Evolutionary conservation across 2,113 vertebrate genomes (phyloP).

Genomic region (Paramisgurnus dabryanus): DNA sequence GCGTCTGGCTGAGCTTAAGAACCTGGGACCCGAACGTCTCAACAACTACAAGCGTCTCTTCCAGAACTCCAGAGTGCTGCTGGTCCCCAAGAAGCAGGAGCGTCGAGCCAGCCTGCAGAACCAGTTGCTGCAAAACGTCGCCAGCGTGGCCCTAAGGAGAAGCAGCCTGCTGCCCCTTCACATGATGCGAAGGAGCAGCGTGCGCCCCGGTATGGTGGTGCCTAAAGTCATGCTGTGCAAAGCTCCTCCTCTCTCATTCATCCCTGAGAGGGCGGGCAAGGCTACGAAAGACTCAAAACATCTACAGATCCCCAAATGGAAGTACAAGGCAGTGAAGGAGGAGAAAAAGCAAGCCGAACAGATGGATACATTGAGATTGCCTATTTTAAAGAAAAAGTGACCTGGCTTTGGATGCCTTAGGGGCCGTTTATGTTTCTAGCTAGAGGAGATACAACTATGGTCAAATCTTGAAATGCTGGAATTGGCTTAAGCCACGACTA

Average conservation of each 20-base stretch:
- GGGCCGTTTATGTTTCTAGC: no score
- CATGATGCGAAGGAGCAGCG: slow-evolving; percentile 82
- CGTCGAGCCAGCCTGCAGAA: slow-evolving; percentile 78
- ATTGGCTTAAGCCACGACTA: no score
- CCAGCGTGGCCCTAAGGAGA: slow-evolving; percentile 71
- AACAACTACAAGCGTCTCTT: slow-evolving; percentile 75
- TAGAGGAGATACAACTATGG: no score
- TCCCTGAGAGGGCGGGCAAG: slow-evolving; percentile 70
- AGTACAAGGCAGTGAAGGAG: slow-evolving; percentile 88
- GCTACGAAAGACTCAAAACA: slow-evolving; percentile 68
- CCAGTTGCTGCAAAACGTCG: slow-evolving; percentile 53
- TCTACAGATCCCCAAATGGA: slow-evolving; percentile 91
- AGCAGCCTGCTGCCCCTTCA: slow-evolving; percentile 83
- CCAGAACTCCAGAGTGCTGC: slow-evolving; percentile 74
- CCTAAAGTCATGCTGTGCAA: slow-evolving; percentile 88
- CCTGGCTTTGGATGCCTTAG: not conserved
- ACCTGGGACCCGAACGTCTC: slow-evolving; percentile 64
- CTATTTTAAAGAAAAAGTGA: slow-evolving; percentile 64
- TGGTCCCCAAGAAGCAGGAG: slow-evolving; percentile 70
- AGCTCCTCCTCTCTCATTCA: slow-evolving; percentile 77
- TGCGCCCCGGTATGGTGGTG: slow-evolving; percentile 83
- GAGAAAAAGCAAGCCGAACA: slow-evolving; percentile 80
- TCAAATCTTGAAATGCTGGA: no score
- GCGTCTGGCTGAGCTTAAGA: slow-evolving; percentile 63
- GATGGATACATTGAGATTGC: slow-evolving; percentile 67